Evolutionary conservation across 2,113 vertebrate species (phyloP).

Genomic region (Arenaria interpres): DNA sequence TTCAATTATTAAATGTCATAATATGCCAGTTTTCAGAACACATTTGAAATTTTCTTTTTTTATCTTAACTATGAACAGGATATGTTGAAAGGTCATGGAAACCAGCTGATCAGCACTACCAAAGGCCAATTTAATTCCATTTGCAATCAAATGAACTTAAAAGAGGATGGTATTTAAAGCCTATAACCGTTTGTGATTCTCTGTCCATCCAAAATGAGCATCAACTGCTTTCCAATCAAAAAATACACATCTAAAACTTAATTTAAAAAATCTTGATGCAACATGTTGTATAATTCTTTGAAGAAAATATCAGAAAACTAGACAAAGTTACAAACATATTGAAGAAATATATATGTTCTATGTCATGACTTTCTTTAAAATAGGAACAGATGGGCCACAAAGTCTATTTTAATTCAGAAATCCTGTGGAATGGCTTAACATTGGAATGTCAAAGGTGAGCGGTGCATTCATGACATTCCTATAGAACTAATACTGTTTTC

Average conservation of each 20-base stretch:
- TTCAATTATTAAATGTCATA: slow-evolving; percentile 30
- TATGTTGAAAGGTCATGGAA: slow-evolving; percentile 62
- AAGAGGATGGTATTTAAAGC: slow-evolving; percentile 45
- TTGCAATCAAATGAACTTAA: slow-evolving; percentile 49
- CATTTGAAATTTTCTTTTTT: neutral
- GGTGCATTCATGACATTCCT: neutral
- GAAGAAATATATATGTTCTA: neutral
- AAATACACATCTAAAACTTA: neutral
- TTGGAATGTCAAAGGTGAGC: neutral
- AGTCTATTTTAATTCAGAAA: slow-evolving; percentile 1
- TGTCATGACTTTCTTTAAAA: neutral
- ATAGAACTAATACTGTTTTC: neutral
- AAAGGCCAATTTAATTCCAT: slow-evolving; percentile 61
- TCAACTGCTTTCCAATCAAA: neutral
- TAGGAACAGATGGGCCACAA: neutral
- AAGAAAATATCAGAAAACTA: neutral
- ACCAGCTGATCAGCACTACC: slow-evolving; percentile 48
- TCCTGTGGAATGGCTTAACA: neutral
- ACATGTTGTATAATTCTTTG: neutral
- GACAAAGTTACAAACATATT: neutral
- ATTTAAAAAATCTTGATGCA: neutral
- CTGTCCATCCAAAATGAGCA: neutral
- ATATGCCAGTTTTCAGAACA: slow-evolving; percentile 22
- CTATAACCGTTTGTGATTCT: neutral
- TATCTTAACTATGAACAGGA: slow-evolving; percentile 19